Percentiles rank a stretch among this genome's conserved stretches.
phyloP scores from a whole-genome alignment of 2,797 vertebrate genomes.

The Hylomyscus alleni region DNA sequence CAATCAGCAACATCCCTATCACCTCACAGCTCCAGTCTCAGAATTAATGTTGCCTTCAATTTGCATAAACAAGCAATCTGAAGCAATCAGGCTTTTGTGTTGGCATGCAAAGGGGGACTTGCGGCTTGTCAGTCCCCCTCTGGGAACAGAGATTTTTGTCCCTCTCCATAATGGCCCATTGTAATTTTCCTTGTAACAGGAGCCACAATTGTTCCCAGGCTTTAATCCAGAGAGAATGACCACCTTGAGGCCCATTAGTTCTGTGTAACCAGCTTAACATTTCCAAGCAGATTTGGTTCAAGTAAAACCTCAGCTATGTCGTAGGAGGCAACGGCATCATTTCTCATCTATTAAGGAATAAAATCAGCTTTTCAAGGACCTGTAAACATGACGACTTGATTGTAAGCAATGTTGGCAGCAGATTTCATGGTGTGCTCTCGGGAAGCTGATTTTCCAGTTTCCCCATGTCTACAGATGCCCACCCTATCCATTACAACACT shows the following conservation, averaged over 20 bases:
- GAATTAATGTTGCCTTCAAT: constrained; percentile 88
- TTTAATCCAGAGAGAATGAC: constrained; percentile 93
- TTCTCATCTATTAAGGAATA: constrained; percentile 61
- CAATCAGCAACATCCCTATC: constrained; percentile 81
- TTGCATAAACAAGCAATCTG: constrained; percentile 89
- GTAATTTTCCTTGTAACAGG: constrained; percentile 91
- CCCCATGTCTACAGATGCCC: background rate
- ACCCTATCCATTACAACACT: background rate
- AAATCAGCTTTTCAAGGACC: background rate
- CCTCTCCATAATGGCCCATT: constrained; percentile 92
- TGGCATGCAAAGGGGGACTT: constrained; percentile 88
- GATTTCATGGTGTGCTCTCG: constrained; percentile 22
- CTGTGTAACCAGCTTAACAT: constrained; percentile 92
- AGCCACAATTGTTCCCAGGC: constrained; percentile 90
- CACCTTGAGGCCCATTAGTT: constrained; percentile 88
- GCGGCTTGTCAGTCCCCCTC: constrained; percentile 87
- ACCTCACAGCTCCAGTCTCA: constrained; percentile 81
- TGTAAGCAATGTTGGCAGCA: constrained; percentile 33
- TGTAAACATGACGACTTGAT: constrained; percentile 62
- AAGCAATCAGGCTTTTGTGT: constrained; percentile 89
- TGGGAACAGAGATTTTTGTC: constrained; percentile 93
- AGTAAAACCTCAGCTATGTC: constrained; percentile 82
- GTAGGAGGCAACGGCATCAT: constrained; percentile 31
- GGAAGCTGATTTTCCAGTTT: background rate
- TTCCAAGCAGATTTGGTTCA: constrained; percentile 87